Evolutionary conservation across 2,797 vertebrate genomes (phyloP).

Genomic region (Notolabrus celidotus): DNA sequence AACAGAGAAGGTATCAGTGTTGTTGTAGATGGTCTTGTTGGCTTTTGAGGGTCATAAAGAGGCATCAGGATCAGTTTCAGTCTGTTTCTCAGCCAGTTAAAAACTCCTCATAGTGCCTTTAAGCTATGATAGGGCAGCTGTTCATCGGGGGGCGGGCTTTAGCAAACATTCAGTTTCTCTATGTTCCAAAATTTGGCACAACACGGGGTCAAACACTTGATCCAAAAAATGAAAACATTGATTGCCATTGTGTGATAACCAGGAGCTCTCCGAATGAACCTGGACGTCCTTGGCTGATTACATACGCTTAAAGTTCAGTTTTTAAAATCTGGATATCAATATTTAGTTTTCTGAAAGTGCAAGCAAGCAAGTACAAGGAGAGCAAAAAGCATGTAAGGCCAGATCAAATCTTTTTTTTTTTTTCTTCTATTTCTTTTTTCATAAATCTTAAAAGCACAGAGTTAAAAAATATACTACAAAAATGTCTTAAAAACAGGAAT

Average conservation of each 20-base stretch:
- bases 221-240: slow-evolving; percentile 13
- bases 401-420: slow-evolving; percentile 27
- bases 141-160: not conserved
- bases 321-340: slow-evolving; percentile 25
- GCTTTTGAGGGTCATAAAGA: no score
- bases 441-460: slow-evolving; percentile 55
- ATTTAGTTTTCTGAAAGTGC: slow-evolving; percentile 64
- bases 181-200: slow-evolving; percentile 57
- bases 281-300: slow-evolving; percentile 10
- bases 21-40: no score
- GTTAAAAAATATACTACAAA: slow-evolving; percentile 80
- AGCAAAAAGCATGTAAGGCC: slow-evolving; percentile 47
- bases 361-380: slow-evolving; percentile 67
- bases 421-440: not conserved
- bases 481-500: slow-evolving; percentile 68
- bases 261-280: slow-evolving; percentile 16
- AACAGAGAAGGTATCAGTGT: no score
- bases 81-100: no score
- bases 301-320: slow-evolving; percentile 2
- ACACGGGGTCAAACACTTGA: slow-evolving; percentile 24
- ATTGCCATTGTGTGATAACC: slow-evolving; percentile 30
- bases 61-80: no score
- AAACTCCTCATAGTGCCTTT: no score
- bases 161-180: not conserved
- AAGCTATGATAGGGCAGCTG: not conserved